Base-by-base conservation (phyloP, 2,888 invertebrate genomes). In the Eudemis profundana region DNA sequence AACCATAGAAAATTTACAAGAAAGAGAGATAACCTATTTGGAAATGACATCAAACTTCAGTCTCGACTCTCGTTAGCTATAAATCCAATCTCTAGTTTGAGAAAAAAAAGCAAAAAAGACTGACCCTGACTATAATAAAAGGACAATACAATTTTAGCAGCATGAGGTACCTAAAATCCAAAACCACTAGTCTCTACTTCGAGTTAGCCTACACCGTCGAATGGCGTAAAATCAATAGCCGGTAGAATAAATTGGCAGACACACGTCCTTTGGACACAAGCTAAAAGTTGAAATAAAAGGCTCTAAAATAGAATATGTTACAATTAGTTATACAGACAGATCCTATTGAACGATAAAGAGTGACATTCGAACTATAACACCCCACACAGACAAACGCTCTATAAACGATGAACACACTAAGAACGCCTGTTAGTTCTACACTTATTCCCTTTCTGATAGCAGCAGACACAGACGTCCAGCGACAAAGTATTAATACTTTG, bases 401-500 rank as follows among this genome's bases (percentile, higher is more conserved):
- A 1, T 3, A 36, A 21, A 46, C 14, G 15, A 14, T 8, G 2
- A 33, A 17, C 33, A 2, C 5, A 10, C 10, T 8, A 33, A 33
- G 8, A 8, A 33, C 10, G 10, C 33, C 1, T 10, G 8, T 3
- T 33, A 2, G 33, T 2, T 2, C 8, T 1, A 8, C n/a, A 21
- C 23, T 10, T 14, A 36, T 29, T 23, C 8, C 38, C 40, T 29
- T 40, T 42, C 23, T 17, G 17, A 40, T 15, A 29, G 17, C 21
- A 23, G 17, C 38, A 15, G 56, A 33, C 33, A 33, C 56, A 54
- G 47, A 54, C 36, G 42, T 51, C 33, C 49, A 66, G 49, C 23
- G 38, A 50, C 42, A 66, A 17, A 66, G 72, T 64, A 81, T 78
- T 78, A 76, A 77, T 79, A 81, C 70, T 69, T 72, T 71, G 73